Base-by-base conservation (phyloP, 1,140 invertebrate genomes). In the Caenorhabditis tropicalis region DNA sequence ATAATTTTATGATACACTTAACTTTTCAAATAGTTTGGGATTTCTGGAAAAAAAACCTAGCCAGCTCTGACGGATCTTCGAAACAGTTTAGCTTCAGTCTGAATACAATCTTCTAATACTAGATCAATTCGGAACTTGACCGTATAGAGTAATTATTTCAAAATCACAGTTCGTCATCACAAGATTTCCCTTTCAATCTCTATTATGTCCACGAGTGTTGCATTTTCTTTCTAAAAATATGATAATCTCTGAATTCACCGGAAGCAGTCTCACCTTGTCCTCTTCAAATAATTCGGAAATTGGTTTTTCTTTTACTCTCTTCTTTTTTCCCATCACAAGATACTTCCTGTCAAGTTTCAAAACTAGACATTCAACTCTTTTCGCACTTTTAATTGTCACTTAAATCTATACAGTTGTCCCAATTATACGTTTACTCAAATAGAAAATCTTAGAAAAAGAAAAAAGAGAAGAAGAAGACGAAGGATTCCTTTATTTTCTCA, bases 261-360 rank as follows among this genome's bases (percentile, higher is more conserved):
- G 53, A 56, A 27, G 21, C 53, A 27, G 53, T 56, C 53, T 56
- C 53, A 56, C 65, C 36, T 74, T 43, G 65, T 43, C 16, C n/a
- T 74, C 49, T 51, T n/a, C 19, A 5, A 74, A 74, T 21, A 24
- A 43, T 74, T 74, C 65, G 65, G 65, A 74, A 74, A 74, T 74
- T 74, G 65, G 65, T 43, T 74, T 43, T 24, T 24, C 10, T 43
- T 43, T 24, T 2, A 43, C 36, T 31, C 31, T 21, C 36, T 27
- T 19, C 10, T 31, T 65, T 27, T 65, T 36, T 36, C 65, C 36
- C 15, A 36, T 74, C 36, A 74, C 65, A 24, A 56, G 53, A 56
- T 56, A 56, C 29, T 56, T 56, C 53, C 53, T 56, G 53, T 56
- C 53, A 56, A 6, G 7, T 56, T 43, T 31, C 36, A 21, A 24